These are phyloP conservation scores for Anomalospiza imberbis DNA, from an alignment of 2,797 vertebrate genomes.

Conservation along the genomic window DNA sequence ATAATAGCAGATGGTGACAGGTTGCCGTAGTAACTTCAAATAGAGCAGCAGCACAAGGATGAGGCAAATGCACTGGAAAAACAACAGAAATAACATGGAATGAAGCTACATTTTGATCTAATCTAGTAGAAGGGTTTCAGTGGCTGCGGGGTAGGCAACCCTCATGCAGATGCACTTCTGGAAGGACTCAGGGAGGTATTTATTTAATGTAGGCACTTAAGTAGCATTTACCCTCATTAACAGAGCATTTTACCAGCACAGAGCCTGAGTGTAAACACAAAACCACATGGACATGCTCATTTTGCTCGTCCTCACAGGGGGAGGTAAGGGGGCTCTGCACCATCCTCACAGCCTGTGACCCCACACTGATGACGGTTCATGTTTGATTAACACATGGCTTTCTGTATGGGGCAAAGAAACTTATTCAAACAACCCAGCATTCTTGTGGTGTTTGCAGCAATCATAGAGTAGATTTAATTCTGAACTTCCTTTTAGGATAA, in stretches of 20 bases:
- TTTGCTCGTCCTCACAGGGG: neutral
- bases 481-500: neutral
- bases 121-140: neutral
- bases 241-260: fast-evolving
- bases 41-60: conserved; percentile 56
- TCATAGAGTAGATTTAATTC: neutral
- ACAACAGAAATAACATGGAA: neutral
- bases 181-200: neutral
- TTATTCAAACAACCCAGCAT: neutral
- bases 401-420: neutral
- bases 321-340: neutral
- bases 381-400: neutral
- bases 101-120: neutral
- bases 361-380: neutral
- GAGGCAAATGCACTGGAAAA: conserved; percentile 54
- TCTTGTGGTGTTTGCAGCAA: neutral
- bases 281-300: neutral
- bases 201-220: neutral
- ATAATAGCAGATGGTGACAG: conserved; percentile 70
- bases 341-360: neutral
- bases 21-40: conserved; percentile 80
- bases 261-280: neutral
- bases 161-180: neutral
- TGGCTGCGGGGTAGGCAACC: neutral
- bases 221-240: neutral